phyloP scores from a whole-genome alignment of 2,113 vertebrate species.

The Oxyura jamaicensis region DNA sequence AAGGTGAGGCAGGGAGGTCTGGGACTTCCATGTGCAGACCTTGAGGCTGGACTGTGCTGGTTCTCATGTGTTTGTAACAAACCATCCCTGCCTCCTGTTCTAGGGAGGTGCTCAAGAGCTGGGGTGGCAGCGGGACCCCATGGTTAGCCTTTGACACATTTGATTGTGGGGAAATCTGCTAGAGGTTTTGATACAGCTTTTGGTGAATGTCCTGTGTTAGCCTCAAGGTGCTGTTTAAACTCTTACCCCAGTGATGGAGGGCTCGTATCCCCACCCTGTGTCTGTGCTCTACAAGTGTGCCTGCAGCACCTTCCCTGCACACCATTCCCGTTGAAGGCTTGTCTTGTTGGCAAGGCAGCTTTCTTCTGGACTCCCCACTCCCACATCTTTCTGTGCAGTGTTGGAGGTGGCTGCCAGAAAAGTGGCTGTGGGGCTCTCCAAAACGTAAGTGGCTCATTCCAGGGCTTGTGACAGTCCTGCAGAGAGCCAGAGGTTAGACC shows the following conservation, averaged over 20 bases:
- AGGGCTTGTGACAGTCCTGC: not conserved
- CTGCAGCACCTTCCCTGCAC: not conserved
- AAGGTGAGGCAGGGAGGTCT: not conserved
- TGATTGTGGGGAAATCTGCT: not conserved
- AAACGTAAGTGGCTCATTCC: not conserved
- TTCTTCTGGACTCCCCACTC: not conserved
- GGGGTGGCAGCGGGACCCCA: rapidly evolving
- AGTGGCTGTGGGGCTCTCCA: not conserved
- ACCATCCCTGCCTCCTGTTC: not conserved
- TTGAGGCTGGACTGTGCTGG: not conserved
- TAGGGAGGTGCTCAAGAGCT: not conserved
- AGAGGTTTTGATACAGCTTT: not conserved
- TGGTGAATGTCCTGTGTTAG: not conserved
- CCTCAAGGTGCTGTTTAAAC: not conserved
- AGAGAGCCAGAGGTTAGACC: not conserved
- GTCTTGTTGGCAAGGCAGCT: not conserved
- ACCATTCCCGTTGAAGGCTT: not conserved
- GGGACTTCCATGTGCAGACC: not conserved
- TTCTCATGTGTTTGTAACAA: too few relatives aligned
- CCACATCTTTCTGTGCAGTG: not conserved
- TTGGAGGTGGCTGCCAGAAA: not conserved
- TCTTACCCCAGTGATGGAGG: rapidly evolving
- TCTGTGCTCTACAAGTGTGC: not conserved
- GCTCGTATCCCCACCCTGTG: not conserved
- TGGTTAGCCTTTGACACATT: not conserved